Percentiles rank a stretch among this genome's conserved stretches.
Conservation (phyloP, 2,113 vertebrate species). For the Caloenas nicobarica region DNA sequence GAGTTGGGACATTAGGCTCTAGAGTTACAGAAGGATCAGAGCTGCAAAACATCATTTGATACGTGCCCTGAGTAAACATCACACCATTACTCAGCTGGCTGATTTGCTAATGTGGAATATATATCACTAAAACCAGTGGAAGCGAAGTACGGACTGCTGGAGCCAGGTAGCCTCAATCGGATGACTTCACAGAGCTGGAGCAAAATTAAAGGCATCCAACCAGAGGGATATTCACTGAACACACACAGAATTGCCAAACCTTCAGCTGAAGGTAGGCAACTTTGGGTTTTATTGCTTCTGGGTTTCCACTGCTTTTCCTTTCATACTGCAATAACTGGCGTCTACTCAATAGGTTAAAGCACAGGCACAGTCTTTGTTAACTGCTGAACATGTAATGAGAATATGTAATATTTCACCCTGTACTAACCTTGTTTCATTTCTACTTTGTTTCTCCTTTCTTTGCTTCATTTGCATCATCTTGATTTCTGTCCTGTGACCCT, state of each 20-base stretch:
- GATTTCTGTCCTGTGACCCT: background rate
- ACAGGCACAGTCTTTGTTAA: background rate
- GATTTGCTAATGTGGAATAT: background rate
- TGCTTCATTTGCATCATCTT: background rate
- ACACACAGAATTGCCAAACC: background rate
- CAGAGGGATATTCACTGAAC: background rate
- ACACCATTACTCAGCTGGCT: conserved; percentile 19
- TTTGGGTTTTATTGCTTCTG: background rate
- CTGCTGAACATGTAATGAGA: background rate
- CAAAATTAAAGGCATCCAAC: conserved; percentile 16
- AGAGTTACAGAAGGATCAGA: background rate
- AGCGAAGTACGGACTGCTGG: conserved; percentile 14
- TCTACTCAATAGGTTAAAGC: background rate
- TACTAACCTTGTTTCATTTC: background rate
- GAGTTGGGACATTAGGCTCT: background rate
- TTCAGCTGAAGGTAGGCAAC: background rate
- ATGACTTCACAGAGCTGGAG: conserved; percentile 1
- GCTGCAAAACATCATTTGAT: background rate
- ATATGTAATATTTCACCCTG: background rate
- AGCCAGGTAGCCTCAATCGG: background rate
- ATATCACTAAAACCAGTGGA: background rate
- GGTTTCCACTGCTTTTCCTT: background rate
- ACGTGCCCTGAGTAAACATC: background rate
- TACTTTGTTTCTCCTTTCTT: background rate
- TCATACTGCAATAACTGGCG: background rate